These are phyloP conservation scores for Diploscapter pachys DNA, from an alignment of 1,140 invertebrate species.

Conservation along the genomic window DNA sequence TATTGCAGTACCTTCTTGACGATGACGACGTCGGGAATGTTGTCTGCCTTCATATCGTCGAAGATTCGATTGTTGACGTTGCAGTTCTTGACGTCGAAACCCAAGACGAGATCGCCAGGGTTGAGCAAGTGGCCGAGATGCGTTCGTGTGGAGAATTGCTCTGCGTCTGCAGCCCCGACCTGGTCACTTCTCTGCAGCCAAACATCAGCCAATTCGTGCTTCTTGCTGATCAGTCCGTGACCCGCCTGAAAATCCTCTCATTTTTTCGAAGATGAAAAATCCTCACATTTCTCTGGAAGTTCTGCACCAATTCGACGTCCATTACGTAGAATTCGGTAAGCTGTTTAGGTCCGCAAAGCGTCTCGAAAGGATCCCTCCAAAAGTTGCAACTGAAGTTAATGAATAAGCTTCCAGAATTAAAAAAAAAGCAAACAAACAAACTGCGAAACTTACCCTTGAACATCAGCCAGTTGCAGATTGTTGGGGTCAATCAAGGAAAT, in stretches of 20 bases:
- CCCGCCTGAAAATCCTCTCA: conserved; percentile 60
- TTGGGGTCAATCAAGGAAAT: conserved; percentile 89
- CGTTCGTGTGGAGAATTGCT: conserved; percentile 76
- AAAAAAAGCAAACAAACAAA: neutral
- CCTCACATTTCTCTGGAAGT: conserved; percentile 59
- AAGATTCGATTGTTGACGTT: conserved; percentile 54
- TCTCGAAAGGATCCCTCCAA: conserved; percentile 80
- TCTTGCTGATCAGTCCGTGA: conserved; percentile 78
- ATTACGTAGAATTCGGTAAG: conserved; percentile 89
- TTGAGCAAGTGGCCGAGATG: conserved; percentile 91
- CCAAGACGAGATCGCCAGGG: conserved; percentile 84
- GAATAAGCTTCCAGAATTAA: conserved; percentile 3
- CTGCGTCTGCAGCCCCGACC: conserved; percentile 77
- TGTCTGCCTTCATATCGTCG: conserved; percentile 47
- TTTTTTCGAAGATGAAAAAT: conserved; percentile 1
- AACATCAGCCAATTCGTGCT: conserved; percentile 85
- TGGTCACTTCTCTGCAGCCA: conserved; percentile 87
- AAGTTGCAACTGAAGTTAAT: conserved; percentile 76
- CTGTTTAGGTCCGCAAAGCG: conserved; percentile 84
- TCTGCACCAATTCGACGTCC: conserved; percentile 78
- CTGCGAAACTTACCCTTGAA: conserved; percentile 44
- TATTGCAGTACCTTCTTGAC: conserved; percentile 73
- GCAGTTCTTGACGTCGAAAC: conserved; percentile 62
- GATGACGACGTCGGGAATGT: conserved; percentile 62
- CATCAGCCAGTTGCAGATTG: conserved; percentile 76